Evolutionary conservation across 2,888 invertebrate species (phyloP).

Genomic region (Melanotus villosus): DNA sequence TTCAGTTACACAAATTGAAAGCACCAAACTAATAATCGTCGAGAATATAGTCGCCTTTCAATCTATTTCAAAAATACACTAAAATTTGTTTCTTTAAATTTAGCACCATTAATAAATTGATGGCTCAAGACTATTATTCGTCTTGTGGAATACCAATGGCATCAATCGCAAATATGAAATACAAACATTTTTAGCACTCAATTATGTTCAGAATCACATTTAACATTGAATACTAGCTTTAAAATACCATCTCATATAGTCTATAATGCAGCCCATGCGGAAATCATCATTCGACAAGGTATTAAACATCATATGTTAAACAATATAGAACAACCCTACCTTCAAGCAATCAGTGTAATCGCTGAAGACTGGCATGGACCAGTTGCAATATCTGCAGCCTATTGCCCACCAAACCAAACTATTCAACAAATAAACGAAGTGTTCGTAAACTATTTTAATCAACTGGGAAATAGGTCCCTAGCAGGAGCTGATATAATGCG

Average conservation of each 20-base stretch:
- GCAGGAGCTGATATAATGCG: too few relatives aligned
- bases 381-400: not conserved
- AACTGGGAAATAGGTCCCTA: not conserved
- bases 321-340: not conserved
- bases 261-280: slow-evolving; percentile 15
- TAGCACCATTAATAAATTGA: too few relatives aligned
- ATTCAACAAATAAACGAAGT: slow-evolving; percentile 8
- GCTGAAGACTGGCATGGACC: not conserved
- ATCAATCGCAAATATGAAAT: slow-evolving; percentile 6
- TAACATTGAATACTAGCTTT: not conserved
- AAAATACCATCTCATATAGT: slow-evolving; percentile 14
- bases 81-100: too few relatives aligned
- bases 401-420: not conserved
- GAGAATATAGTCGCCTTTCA: too few relatives aligned
- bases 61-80: too few relatives aligned
- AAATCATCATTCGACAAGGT: not conserved
- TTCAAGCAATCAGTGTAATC: slow-evolving; percentile 1
- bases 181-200: not conserved
- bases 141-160: slow-evolving; percentile 1
- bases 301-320: slow-evolving; percentile 9
- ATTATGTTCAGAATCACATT: not conserved
- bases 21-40: too few relatives aligned
- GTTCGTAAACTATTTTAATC: not conserved
- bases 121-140: too few relatives aligned
- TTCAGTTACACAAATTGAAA: too few relatives aligned